Percentiles rank a stretch among this genome's conserved stretches.
Conservation (phyloP, 2,113 vertebrate species). For the Upupa epops region DNA sequence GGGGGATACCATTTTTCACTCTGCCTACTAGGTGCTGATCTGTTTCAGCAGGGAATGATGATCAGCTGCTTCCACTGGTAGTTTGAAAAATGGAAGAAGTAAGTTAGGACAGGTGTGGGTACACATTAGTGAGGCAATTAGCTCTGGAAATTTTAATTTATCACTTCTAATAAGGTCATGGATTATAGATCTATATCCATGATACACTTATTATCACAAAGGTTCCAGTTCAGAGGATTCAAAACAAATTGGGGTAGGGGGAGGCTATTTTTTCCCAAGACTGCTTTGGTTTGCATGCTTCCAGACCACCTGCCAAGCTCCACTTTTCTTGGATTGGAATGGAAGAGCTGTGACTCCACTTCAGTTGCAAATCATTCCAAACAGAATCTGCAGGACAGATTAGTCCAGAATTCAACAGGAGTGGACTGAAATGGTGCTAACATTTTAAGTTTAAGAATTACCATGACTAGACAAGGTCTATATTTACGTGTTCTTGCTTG, state of each 20-base stretch:
- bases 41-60: not conserved
- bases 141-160: conserved; percentile 72
- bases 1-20: not conserved
- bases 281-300: not conserved
- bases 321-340: not conserved
- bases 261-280: not conserved
- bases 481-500: not conserved
- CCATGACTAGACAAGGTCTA: not conserved
- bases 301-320: not conserved
- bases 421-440: not conserved
- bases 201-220: conserved; percentile 47
- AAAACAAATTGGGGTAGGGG: not conserved
- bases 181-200: conserved; percentile 62
- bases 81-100: conserved; percentile 57
- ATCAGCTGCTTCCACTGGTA: conserved; percentile 48
- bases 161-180: conserved; percentile 61
- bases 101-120: conserved; percentile 69
- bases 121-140: conserved; percentile 72
- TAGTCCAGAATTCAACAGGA: not conserved
- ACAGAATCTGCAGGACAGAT: not conserved
- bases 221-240: conserved; percentile 27
- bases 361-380: not conserved
- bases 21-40: not conserved
- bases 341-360: not conserved
- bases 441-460: not conserved